phyloP scores from a whole-genome alignment of 2,113 vertebrate species.

The Dendrocopos noguchii region DNA sequence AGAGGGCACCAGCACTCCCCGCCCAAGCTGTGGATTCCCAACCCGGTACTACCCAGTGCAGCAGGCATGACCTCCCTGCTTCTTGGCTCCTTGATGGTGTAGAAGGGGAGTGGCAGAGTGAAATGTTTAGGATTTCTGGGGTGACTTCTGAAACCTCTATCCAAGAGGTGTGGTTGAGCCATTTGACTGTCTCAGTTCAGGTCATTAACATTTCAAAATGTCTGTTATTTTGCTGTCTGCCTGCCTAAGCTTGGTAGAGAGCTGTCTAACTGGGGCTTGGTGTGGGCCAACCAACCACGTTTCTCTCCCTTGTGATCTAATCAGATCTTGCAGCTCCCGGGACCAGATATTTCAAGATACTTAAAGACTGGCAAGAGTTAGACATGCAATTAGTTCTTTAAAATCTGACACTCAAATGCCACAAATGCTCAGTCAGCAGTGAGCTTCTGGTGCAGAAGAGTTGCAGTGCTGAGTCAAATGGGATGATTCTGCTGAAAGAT shows the following conservation, averaged over 20 bases:
- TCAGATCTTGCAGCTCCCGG: constrained; percentile 2
- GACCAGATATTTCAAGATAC: constrained; percentile 3
- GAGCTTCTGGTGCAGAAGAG: background rate
- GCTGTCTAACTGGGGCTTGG: background rate
- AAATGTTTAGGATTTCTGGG: background rate
- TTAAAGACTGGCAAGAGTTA: background rate
- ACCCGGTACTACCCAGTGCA: rapidly evolving
- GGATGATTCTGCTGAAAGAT: background rate
- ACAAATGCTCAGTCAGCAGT: background rate
- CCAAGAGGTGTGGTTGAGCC: background rate
- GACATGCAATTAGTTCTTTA: constrained; percentile 24
- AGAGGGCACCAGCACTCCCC: rapidly evolving
- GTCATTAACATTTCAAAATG: constrained; percentile 3
- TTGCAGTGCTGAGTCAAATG: background rate
- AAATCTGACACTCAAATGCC: background rate
- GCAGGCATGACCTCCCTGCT: background rate
- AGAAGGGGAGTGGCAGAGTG: background rate
- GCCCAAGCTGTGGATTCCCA: rapidly evolving
- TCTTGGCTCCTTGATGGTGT: background rate
- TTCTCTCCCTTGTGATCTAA: constrained; percentile 12
- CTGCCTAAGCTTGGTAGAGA: background rate
- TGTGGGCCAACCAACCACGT: background rate
- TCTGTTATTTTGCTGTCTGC: constrained; percentile 25
- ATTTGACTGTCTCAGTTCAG: constrained; percentile 19
- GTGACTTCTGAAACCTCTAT: background rate